Conservation (phyloP, 1,140 invertebrate species). For the Mercenaria mercenaria region DNA sequence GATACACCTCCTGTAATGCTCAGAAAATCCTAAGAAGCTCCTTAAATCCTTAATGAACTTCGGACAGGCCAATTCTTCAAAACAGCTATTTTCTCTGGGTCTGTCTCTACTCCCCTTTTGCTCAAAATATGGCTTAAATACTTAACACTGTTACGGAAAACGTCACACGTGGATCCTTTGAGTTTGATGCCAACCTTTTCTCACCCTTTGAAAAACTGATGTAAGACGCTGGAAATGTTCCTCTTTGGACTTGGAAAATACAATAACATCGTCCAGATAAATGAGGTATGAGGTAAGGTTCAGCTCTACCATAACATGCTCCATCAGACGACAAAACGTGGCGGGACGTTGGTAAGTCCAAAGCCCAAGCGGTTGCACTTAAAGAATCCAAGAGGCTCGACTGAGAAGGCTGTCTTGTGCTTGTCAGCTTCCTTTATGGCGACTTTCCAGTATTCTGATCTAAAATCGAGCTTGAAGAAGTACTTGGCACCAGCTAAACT, state of each 20-base stretch:
- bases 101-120: neutral
- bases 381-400: neutral
- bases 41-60: neutral
- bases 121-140: neutral
- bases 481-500: slow-evolving; percentile 43
- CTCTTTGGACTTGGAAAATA: neutral
- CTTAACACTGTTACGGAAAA: neutral
- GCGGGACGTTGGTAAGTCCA: neutral
- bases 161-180: neutral
- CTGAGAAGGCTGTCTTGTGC: neutral
- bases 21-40: neutral
- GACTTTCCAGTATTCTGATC: neutral
- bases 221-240: neutral
- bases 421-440: neutral
- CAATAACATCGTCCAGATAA: neutral
- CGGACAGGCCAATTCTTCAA: too few relatives aligned
- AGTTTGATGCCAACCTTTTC: neutral
- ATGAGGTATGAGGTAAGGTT: neutral
- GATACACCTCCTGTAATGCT: neutral
- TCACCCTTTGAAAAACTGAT: neutral
- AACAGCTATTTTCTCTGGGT: neutral
- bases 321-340: neutral
- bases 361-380: neutral
- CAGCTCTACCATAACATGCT: neutral
- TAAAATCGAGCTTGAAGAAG: slow-evolving; percentile 1